Base-by-base conservation (phyloP, 2,113 vertebrate genomes). In the Hyla sarda region DNA sequence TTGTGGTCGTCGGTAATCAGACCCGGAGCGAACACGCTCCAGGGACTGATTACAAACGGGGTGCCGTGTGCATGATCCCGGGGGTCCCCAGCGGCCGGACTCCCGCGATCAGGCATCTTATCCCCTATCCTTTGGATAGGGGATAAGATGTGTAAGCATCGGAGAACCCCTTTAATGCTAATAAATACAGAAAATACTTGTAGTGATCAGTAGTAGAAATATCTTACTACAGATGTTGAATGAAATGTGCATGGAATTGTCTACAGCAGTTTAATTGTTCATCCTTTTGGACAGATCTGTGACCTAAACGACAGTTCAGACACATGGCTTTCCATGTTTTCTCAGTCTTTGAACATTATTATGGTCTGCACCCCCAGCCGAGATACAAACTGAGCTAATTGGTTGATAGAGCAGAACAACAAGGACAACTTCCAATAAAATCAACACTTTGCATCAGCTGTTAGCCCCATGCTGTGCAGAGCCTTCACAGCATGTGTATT, bases 301-400 rank as follows among this genome's bases (percentile, higher is more conserved):
- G 78, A 65, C 78, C 56, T 62, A 62, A 62, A 60, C 74, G 17
- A 5, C 32, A 69, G 5, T 28, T 89, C 41, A 84, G 82, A 9
- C 88, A 69, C 84, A 9, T 92, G 89, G 84, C 62, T 88, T 90
- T 89, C 86, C 75, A 84, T 84, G 84, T 88, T 89, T 90, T 91
- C 82, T 87, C 73, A 41, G 74, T 75, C 88, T 87, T 77, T 89
- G 52, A 83, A 71, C 14, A 7, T 90, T 88, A 88, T 87, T 90
- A 85, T 87, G 88, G 83, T 41, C 81, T 89, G 54, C 2, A 76
- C 67, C 75, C 19, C 89, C 89, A 88, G 79, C 88, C 89, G 89
- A 74, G 88, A 86, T 75, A 45, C 88, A 89, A 84, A 87, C 41
- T 50, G 67, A 45, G 72, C 37, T 79, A 78, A 79, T 87, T 76